Evolutionary conservation across 2,113 vertebrate genomes (phyloP).

Genomic region (Noctilio leporinus): DNA sequence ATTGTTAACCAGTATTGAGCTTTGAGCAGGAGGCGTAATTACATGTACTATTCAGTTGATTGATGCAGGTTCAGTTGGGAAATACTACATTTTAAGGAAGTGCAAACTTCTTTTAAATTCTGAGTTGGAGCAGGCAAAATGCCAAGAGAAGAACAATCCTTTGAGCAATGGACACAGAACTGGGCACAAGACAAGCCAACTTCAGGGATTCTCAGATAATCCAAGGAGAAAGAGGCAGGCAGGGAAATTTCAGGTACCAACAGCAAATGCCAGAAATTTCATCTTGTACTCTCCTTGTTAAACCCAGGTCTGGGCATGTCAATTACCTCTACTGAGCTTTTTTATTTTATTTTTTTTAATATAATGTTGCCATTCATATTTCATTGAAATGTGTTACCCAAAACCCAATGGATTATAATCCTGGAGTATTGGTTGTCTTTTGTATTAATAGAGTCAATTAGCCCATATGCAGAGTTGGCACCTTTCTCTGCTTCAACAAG

Average conservation of each 20-base stretch:
- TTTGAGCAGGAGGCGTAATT: background rate
- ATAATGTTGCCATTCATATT: background rate
- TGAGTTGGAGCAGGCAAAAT: background rate
- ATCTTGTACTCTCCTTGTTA: background rate
- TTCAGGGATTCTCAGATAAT: background rate
- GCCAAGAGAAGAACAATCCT: conserved; percentile 31
- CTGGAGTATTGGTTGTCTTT: background rate
- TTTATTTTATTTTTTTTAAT: background rate
- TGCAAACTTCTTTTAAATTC: conserved; percentile 63
- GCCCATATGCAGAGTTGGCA: background rate
- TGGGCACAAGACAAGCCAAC: background rate
- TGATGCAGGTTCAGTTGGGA: conserved; percentile 50
- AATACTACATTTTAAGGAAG: conserved; percentile 71
- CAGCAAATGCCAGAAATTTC: background rate
- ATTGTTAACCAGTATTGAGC: background rate
- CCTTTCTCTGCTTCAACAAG: background rate
- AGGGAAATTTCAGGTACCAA: background rate
- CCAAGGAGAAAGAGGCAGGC: background rate
- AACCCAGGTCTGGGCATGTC: conserved; percentile 35
- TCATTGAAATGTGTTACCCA: background rate
- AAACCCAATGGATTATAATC: background rate
- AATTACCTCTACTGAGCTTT: background rate
- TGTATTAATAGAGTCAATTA: background rate
- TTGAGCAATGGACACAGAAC: background rate
- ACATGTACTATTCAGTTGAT: background rate